Base-by-base conservation (phyloP, 2,888 invertebrate genomes). In the Eledona agricola region DNA sequence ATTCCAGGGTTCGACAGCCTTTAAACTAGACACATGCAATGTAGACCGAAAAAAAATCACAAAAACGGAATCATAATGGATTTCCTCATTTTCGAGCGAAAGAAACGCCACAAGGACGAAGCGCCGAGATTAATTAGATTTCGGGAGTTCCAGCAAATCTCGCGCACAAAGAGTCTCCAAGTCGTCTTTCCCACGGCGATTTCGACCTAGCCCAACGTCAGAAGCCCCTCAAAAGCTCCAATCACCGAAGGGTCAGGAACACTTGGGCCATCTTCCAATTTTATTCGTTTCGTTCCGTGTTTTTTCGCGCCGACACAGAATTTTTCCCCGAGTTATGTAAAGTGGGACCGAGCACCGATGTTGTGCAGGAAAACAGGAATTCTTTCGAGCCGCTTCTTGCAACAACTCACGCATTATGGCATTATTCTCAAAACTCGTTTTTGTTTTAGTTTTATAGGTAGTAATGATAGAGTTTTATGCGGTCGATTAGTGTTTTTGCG, bases 1-100 rank as follows among this genome's bases (percentile, higher is more conserved):
- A 60, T 58, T 62, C 47, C 54, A 49, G 58, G 55, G 63, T 63
- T 64, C 64, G 64, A 58, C 63, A 64, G 60, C 62, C 63, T 60
- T 55, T 47, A 49, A 49, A 49, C 43, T 31, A 53, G 56, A 54
- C 40, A 37, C 43, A 43, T 54, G 35, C 47, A 49, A 49, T 47
- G 45, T 42, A 25, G 40, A 47, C 38, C 53, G 42, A 31, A 26
- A 53, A 47, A 47, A 53, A 47, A 28, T 19, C 16, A 32, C 40
- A 53, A 47, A 47, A 34, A 38, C 34, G 23, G 29, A 42, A 40
- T 42, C 20, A 42, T 42, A 29, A 42, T 42, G 15, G 42, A 42
- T 42, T 42, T 42, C 42, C 42, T 42, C 31, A 42, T 29, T 29
- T 42, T 42, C 22, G 42, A 19, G 3, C 31, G 19, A 10, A 11